Evolutionary conservation across 1,140 invertebrate genomes (phyloP).

Genomic region (Drosophila repletoides): DNA sequence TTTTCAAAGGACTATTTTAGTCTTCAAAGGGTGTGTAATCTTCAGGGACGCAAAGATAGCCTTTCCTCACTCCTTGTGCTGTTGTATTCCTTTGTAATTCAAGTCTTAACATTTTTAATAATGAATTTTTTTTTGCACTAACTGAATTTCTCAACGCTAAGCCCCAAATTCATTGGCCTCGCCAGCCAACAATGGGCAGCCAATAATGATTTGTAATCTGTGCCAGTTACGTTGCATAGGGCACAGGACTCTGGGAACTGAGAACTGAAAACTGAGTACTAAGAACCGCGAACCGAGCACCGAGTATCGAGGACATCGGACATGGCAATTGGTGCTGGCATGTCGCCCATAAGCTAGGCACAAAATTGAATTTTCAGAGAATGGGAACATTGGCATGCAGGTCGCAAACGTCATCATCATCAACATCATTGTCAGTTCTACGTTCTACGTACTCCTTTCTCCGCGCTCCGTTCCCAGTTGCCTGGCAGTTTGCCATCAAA

Average conservation of each 20-base stretch:
- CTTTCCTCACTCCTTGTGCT: no score
- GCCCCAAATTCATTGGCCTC: slow-evolving; percentile 17
- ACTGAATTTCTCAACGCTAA: neutral
- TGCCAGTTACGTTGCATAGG: slow-evolving; percentile 26
- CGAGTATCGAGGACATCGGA: slow-evolving; percentile 14
- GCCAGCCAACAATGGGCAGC: slow-evolving; percentile 22
- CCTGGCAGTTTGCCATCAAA: slow-evolving; percentile 68
- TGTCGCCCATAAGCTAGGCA: slow-evolving; percentile 23
- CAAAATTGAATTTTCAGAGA: slow-evolving; percentile 52
- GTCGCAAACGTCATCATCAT: slow-evolving; percentile 44
- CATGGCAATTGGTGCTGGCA: slow-evolving; percentile 5
- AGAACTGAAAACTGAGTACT: no score
- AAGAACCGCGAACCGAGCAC: slow-evolving; percentile 2
- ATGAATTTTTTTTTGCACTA: neutral
- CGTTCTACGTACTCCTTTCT: no score
- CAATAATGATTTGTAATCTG: slow-evolving; percentile 52
- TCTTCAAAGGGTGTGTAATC: no score
- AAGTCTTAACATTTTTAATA: no score
- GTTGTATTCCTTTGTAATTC: no score
- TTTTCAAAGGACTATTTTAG: no score
- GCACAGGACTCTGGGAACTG: slow-evolving; percentile 14
- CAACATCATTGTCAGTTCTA: slow-evolving; percentile 48
- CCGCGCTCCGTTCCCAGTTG: no score
- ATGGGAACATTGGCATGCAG: slow-evolving; percentile 49
- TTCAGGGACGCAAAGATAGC: no score